These are phyloP conservation scores for Paradisaea rubra DNA, from an alignment of 2,113 vertebrate species.

Conservation along the genomic window DNA sequence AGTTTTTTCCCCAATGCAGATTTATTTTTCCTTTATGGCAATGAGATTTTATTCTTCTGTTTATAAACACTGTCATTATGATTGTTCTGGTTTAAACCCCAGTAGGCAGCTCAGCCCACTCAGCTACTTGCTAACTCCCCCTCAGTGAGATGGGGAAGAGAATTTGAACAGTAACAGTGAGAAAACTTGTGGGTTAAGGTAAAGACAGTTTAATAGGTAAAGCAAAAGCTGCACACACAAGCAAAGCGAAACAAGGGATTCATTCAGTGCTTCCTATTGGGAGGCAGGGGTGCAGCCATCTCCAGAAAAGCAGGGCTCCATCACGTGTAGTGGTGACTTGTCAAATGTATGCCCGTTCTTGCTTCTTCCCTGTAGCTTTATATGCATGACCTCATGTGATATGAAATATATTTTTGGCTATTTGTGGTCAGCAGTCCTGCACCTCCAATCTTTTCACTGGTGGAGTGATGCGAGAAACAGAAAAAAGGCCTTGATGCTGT, in stretches of 20 bases:
- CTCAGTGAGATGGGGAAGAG: not conserved
- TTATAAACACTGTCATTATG: not conserved
- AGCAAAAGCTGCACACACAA: not conserved
- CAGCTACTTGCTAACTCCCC: not conserved
- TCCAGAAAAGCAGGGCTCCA: not conserved
- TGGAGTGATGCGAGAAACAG: not conserved
- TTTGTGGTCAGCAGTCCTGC: not conserved
- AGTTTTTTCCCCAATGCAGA: not conserved
- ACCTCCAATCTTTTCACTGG: not conserved
- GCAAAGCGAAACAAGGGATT: not conserved
- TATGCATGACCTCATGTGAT: fast-evolving
- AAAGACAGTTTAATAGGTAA: not conserved
- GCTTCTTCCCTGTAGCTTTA: not conserved
- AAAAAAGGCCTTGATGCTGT: not conserved
- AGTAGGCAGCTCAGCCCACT: not conserved
- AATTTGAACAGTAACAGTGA: not conserved
- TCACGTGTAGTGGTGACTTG: fast-evolving
- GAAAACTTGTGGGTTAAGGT: not conserved
- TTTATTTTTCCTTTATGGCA: not conserved
- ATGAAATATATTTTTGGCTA: not conserved
- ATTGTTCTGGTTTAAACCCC: not conserved
- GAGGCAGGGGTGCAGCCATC: not conserved
- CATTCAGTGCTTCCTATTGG: not conserved
- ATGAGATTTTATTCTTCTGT: not conserved
- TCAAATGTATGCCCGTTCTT: not conserved